Evolutionary conservation across 2,113 vertebrate species (phyloP), one percentile per base, ranked within the genome.

Genomic region (Thermophis baileyi): DNA sequence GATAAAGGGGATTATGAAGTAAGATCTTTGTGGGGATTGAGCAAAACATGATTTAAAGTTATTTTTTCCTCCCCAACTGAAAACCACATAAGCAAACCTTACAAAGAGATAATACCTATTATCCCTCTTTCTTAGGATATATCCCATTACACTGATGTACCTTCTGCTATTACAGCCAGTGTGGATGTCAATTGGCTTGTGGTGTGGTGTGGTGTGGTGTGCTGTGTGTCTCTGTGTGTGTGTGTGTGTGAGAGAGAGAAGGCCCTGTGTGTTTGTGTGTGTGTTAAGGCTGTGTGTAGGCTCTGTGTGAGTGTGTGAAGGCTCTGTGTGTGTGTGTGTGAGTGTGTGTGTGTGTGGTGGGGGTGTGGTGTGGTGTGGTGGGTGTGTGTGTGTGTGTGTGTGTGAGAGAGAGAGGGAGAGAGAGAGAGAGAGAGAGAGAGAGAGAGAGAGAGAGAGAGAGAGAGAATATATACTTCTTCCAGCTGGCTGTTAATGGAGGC

Each of bases 91-190:
- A 91, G 40, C 60, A 85, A 74, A 30, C 0, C 3, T 7, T 74
- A 49, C 51, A 91, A 55, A 87, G 93, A 35, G 30, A 74, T 35
- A 74, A 35, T 74, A 35, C 5, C 63, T 74, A 74, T 35, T 35
- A 0, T 81, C n/a, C 35, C 24, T 51, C 0, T 16, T n/a, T 51
- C 3, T 0, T 8, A 55, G 49, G n/a, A 14, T n/a, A 55, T 54
- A 1, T 90, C 91, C 40, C 81, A 81, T 95, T 91, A 90, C 1
- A 2, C 0, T 93, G 89, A 60, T 44, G 16, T 44, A 69, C 3
- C 51, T 95, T 0, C 0, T 4, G 0, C 7, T 35, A 86, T n/a
- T 20, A 69, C 14, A 85, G 22, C 8, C 0, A 25, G 0, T 89
- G 8, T 1, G 51, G n/a, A 40, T 40, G 22, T 11, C 18, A 0